Base-by-base conservation (phyloP, 2,113 vertebrate species). In the Colinus virginianus region DNA sequence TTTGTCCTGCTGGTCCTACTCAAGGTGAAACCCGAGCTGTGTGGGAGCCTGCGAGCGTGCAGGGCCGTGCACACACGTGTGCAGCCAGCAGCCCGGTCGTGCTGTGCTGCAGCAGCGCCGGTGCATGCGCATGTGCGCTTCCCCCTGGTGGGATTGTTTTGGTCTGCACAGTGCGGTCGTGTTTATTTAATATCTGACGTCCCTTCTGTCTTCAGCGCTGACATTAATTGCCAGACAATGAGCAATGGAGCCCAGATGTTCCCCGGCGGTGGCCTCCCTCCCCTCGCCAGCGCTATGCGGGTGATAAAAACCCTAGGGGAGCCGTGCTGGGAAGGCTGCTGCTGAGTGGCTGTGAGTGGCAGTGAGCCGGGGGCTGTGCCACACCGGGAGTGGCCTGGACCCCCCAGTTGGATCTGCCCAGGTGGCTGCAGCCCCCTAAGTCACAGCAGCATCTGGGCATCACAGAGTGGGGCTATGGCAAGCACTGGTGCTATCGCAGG, bases 151-250 rank as follows among this genome's bases (percentile, higher is more conserved):
- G 81, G 48, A 69, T 68, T 63, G 92, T 34, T 91, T 66, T 0
- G 75, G 84, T 77, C 91, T 90, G 96, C 87, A 90, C 49, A 87
- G 84, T 79, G 84, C 23, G 56, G 91, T 92, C 7, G 11, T 96
- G 95, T 96, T 96, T 96, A 88, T 96, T 96, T 96, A 95, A 91
- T 96, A 95, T 95, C 87, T 94, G 91, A 96, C 90, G 89, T 96
- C 95, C 95, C 94, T 92, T 90, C 95, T 94, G 94, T 95, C 95
- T 96, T 93, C 91, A 80, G 93, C n/a, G 3, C 93, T 96, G 94
- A 95, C 94, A 96, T 96, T 94, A 95, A 95, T 94, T 96, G 92
- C 94, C 91, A 96, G 94, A 95, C 94, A 93, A 89, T 96, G 85
- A 94, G 96, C 90, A 94, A 95, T 84, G 87, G 90, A 93, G 94